Percentiles rank a stretch among this genome's conserved stretches.
Conservation (phyloP, 2,113 vertebrate genomes). For the Galeopterus variegatus region DNA sequence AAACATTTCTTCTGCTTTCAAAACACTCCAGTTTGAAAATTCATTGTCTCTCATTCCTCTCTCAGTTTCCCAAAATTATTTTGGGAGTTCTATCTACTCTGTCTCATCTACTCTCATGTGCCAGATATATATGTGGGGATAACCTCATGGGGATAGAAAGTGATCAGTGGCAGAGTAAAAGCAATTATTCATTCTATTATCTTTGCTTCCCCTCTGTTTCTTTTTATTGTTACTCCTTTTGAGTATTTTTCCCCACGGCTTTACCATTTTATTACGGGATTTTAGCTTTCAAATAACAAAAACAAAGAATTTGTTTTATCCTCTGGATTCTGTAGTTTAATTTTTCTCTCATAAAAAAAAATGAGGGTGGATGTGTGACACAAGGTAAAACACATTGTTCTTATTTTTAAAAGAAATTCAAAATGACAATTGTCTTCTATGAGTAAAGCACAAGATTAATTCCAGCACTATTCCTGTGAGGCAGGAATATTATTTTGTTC, state of each 20-base stretch:
- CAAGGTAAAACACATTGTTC: not conserved
- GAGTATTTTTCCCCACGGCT: not conserved
- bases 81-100: not conserved
- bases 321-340: not conserved
- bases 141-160: not conserved
- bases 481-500: not conserved
- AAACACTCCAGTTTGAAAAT: not conserved
- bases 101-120: not conserved
- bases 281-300: not conserved
- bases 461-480: not conserved
- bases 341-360: not conserved
- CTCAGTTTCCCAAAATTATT: not conserved
- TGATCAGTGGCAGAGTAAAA: not conserved
- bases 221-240: not conserved
- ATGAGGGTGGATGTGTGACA: not conserved
- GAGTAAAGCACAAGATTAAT: not conserved
- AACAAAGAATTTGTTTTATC: not conserved
- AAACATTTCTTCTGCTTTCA: not conserved
- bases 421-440: not conserved
- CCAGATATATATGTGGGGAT: not conserved
- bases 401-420: conserved; percentile 13
- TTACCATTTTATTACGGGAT: not conserved
- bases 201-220: not conserved
- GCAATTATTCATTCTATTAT: not conserved
- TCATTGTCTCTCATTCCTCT: not conserved